Base-by-base conservation (phyloP, 2,113 vertebrate genomes). In the Chitala chitala region DNA sequence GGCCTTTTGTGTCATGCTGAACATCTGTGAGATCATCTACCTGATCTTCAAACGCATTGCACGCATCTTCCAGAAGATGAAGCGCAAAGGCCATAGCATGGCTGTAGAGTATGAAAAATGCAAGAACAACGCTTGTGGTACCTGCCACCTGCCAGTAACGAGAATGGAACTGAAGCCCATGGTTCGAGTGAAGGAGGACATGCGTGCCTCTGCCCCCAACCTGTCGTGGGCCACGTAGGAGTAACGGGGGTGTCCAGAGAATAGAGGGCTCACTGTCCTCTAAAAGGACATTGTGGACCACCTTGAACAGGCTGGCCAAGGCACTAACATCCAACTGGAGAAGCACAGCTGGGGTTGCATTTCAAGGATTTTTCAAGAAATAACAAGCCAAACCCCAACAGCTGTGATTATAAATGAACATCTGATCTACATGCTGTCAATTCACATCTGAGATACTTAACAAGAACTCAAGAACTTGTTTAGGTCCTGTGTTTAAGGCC, bases 11-110 rank as follows among this genome's bases (percentile, higher is more conserved):
- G 91, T 94, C 15, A 58, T 95, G 66, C 90, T 96, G 33, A 95
- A 91, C 77, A 86, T 96, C 78, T 85, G 89, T 9, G 94, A 96
- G 84, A 90, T 94, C 50, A 48, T 87, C 65, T 95, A 95, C 78
- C 88, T 95, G 31, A 75, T 94, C 76, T 75, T 79, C 72, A 95
- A 94, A 76, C 89, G 92, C 40, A 54, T 89, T 0, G 68, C 82
- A 0, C 82, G 65, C 22, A 65, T 61, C 0, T 0, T 75, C 0
- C 88, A 26, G 13, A 92, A 83, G 68, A 0, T 56, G 0, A 88
- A 80, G 1, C 75, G 29, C 9, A 78, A 42, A 3, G 9, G 55
- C n/a, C 81, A 24, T 1, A 38, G 17, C 53, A 1, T 33, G 8
- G 9, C 54, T 0, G 1, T 59, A 6, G 50, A 7, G 9, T 26